These are phyloP conservation scores for Mya arenaria DNA, from an alignment of 1,140 invertebrate species.

Conservation along the genomic window DNA sequence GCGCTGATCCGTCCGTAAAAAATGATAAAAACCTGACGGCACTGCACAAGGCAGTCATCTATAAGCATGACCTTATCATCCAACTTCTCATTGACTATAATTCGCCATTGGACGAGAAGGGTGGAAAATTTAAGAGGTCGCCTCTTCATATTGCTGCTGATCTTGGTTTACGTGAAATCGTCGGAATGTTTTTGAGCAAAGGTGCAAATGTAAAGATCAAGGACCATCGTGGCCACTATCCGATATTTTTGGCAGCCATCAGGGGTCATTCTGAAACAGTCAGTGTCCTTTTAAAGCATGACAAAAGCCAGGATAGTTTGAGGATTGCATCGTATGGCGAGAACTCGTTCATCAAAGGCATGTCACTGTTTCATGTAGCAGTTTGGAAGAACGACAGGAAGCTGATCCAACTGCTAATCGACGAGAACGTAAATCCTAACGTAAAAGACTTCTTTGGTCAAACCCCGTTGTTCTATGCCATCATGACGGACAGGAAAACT, in stretches of 20 bases:
- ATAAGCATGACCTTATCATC: not conserved
- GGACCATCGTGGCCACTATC: not conserved
- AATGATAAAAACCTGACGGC: not conserved
- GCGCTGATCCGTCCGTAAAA: not conserved
- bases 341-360: not conserved
- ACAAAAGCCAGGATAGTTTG: not conserved
- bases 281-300: not conserved
- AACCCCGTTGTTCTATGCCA: not conserved
- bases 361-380: not conserved
- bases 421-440: not conserved
- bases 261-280: not conserved
- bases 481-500: not conserved
- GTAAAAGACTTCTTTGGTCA: not conserved
- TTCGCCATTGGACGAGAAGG: not conserved
- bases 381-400: not conserved
- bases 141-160: not conserved
- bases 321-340: not conserved
- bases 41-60: not conserved
- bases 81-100: not conserved
- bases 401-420: not conserved
- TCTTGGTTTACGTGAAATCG: not conserved
- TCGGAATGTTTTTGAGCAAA: not conserved
- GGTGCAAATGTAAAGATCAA: not conserved
- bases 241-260: not conserved
- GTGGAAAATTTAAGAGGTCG: not conserved